Conservation (phyloP, 2,113 vertebrate genomes). For the Motacilla alba region DNA sequence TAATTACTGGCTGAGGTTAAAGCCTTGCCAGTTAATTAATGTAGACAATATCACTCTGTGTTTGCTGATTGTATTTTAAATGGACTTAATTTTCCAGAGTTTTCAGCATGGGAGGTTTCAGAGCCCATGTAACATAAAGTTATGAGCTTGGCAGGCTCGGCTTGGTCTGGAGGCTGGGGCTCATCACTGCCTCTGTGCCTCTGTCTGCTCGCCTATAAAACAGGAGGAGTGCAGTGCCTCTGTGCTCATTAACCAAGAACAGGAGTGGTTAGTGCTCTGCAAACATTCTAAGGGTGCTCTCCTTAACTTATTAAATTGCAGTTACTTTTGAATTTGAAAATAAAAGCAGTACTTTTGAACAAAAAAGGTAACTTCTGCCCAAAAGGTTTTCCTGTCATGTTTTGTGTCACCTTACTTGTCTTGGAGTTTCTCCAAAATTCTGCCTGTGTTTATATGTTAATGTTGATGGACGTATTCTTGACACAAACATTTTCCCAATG, state of each 20-base stretch:
- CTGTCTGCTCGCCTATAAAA: neutral
- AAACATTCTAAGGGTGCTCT: neutral
- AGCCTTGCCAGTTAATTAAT: neutral
- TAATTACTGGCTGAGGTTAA: neutral
- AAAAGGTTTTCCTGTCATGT: rapidly evolving
- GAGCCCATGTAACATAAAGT: neutral
- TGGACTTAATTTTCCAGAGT: neutral
- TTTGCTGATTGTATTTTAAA: neutral
- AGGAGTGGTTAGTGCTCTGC: neutral
- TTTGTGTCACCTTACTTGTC: neutral
- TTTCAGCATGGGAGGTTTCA: neutral
- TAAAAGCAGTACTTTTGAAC: neutral
- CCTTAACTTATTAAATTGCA: neutral
- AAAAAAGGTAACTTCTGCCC: neutral
- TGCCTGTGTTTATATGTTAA: neutral
- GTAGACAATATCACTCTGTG: neutral
- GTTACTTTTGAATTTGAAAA: neutral
- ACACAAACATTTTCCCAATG: neutral
- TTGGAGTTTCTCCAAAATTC: neutral
- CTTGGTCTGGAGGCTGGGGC: neutral
- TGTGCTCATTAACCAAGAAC: neutral
- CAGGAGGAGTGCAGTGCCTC: too few species aligned
- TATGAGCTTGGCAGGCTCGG: neutral
- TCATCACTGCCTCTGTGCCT: neutral
- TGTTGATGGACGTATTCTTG: neutral